Evolutionary conservation across 2,113 vertebrate species (phyloP).

Genomic region (Ceyx melanurus): DNA sequence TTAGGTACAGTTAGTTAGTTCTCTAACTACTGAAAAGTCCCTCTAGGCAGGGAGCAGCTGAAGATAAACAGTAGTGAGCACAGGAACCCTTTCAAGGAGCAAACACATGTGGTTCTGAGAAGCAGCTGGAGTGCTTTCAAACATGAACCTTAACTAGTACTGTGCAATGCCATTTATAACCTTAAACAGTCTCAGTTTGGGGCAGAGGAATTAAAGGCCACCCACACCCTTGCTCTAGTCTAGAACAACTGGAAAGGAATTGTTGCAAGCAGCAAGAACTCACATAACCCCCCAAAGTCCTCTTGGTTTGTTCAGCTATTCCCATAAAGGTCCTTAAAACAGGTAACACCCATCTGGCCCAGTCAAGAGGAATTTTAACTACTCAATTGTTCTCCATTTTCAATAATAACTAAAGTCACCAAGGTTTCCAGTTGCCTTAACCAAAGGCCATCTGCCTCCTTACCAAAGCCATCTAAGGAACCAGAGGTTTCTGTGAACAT

Average conservation of each 20-base stretch:
- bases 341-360: not conserved
- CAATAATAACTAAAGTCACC: not conserved
- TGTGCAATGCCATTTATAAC: not conserved
- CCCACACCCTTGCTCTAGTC: not conserved
- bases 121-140: not conserved
- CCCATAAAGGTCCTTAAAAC: not conserved
- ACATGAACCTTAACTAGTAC: not conserved
- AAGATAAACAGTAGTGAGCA: constrained; percentile 6
- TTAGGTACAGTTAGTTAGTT: constrained; percentile 18
- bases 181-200: not conserved
- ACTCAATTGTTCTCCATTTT: not conserved
- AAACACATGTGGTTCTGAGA: not conserved
- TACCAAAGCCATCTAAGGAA: not conserved
- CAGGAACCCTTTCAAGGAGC: not conserved
- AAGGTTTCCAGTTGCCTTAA: not conserved
- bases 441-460: not conserved
- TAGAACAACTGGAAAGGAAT: not conserved
- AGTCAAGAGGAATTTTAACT: not conserved
- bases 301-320: not conserved
- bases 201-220: not conserved
- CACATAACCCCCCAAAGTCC: not conserved
- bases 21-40: constrained; percentile 21
- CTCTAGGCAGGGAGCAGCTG: not conserved
- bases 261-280: not conserved
- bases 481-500: not conserved